Evolutionary conservation across 2,888 invertebrate genomes (phyloP).

Genomic region (Eledona agricola): DNA sequence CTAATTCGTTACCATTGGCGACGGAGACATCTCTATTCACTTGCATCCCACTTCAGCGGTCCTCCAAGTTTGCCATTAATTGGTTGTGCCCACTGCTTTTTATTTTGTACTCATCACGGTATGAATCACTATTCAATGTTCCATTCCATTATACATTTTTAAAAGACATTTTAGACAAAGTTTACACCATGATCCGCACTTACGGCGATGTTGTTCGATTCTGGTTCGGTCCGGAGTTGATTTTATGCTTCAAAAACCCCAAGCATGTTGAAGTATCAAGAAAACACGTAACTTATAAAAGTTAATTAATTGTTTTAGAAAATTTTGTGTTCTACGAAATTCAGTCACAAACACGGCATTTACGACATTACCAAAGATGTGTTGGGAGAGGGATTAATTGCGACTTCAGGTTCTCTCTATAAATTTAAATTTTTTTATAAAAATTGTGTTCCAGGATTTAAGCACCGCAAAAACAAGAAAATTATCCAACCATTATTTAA

Average conservation of each 20-base stretch:
- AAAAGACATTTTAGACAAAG: conserved; percentile 9
- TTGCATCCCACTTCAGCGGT: conserved; percentile 5
- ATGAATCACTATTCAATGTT: too few relatives aligned
- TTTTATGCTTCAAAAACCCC: conserved; percentile 22
- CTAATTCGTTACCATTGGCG: conserved; percentile 7
- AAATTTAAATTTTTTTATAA: too few relatives aligned
- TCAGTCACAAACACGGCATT: conserved; percentile 29
- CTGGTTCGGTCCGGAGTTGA: conserved; percentile 26
- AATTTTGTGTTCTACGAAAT: conserved; percentile 27
- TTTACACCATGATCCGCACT: not conserved
- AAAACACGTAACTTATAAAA: too few relatives aligned
- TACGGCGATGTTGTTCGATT: conserved; percentile 1
- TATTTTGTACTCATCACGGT: conserved; percentile 10
- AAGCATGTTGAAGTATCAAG: conserved; percentile 31
- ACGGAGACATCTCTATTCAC: conserved; percentile 8
- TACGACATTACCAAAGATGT: conserved; percentile 27
- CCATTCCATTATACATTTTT: too few relatives aligned
- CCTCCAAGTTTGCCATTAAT: conserved; percentile 19
- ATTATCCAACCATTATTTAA: conserved; percentile 47
- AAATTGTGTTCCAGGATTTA: too few relatives aligned
- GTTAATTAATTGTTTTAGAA: conserved; percentile 23
- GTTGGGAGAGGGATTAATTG: conserved; percentile 34
- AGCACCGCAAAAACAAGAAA: conserved; percentile 15
- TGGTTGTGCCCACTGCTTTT: conserved; percentile 15
- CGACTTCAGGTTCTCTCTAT: conserved; percentile 36